Evolutionary conservation across 2,113 vertebrate genomes (phyloP).

Genomic region (Cebidichthys violaceus): DNA sequence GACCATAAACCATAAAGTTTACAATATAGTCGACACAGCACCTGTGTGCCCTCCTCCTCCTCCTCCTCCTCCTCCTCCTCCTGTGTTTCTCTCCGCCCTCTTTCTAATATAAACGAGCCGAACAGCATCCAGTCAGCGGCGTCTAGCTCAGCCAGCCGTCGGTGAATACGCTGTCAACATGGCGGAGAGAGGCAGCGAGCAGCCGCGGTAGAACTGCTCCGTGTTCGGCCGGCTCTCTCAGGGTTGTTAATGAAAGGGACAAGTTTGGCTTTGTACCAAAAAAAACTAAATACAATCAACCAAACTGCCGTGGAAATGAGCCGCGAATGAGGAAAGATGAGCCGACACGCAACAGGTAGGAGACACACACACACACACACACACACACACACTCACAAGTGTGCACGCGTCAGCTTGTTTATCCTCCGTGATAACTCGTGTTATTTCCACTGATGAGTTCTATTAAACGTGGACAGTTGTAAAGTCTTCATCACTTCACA

Average conservation of each 20-base stretch:
- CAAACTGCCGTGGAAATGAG: background rate
- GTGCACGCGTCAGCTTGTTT: background rate
- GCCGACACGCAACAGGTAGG: conserved; percentile 72
- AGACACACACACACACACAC: no score
- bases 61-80: conserved; percentile 1
- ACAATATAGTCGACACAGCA: no score
- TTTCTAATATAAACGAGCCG: conserved; percentile 52
- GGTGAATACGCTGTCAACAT: conserved; percentile 49
- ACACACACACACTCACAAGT: no score
- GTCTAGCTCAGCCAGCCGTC: background rate
- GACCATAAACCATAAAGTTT: no score
- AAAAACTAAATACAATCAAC: background rate
- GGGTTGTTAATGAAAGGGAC: no score
- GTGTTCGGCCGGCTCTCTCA: background rate
- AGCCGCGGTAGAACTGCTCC: background rate
- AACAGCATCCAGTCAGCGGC: background rate
- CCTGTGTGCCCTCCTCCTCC: background rate
- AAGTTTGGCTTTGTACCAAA: rapidly evolving
- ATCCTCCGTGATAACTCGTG: background rate
- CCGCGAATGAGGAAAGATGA: conserved; percentile 48
- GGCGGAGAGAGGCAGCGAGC: conserved; percentile 60
- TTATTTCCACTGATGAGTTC: background rate
- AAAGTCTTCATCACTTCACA: background rate
- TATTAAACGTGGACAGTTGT: no score
- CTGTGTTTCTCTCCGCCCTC: conserved; percentile 45